Percentiles rank a stretch among this genome's conserved stretches.
These are phyloP conservation scores for Phataginus tricuspis DNA, from an alignment of 2,797 vertebrate species.

Conservation along the genomic window DNA sequence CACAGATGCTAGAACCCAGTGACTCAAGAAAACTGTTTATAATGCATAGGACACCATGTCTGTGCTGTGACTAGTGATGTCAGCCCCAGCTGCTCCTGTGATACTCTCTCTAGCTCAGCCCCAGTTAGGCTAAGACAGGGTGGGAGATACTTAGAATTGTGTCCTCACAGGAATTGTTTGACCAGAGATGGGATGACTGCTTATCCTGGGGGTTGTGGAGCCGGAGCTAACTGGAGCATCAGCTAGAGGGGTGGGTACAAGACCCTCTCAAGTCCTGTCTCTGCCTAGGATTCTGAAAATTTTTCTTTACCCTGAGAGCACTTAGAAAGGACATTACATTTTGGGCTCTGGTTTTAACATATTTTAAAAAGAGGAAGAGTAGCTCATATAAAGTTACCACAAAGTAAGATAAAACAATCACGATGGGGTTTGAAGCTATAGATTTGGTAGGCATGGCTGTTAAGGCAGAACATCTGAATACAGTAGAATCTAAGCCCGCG, in stretches of 20 bases:
- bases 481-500: rapidly evolving
- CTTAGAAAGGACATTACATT: not conserved
- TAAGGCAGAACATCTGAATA: not conserved
- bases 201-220: not conserved
- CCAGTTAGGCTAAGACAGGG: not conserved
- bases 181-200: not conserved
- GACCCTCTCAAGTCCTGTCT: not conserved
- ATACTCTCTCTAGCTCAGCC: not conserved
- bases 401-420: not conserved
- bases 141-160: not conserved
- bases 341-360: not conserved
- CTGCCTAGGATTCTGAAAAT: not conserved
- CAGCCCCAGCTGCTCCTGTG: not conserved
- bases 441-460: not conserved
- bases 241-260: not conserved
- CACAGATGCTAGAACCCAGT: not conserved
- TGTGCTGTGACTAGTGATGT: not conserved
- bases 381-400: not conserved
- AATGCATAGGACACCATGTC: not conserved
- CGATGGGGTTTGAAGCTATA: not conserved
- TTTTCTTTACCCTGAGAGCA: not conserved
- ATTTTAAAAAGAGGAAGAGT: not conserved
- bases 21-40: not conserved
- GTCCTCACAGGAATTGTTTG: not conserved
- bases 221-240: not conserved